Base-by-base conservation (phyloP, 2,888 invertebrate species). In the Antitype chi region DNA sequence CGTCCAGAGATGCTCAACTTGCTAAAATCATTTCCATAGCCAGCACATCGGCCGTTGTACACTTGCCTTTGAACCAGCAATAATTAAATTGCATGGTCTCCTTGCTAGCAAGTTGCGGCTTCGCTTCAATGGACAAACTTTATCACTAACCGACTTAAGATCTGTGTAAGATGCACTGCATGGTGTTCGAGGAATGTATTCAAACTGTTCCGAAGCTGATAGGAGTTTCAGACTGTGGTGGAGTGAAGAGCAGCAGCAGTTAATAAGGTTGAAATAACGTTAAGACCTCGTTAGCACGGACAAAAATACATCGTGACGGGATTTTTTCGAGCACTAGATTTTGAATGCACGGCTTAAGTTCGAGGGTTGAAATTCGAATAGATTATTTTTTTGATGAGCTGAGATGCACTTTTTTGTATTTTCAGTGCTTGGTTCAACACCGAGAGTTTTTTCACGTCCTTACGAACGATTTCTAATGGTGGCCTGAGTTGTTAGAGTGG, bases 1-100 rank as follows among this genome's bases (percentile, higher is more conserved):
- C 81, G 57, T 78, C 78, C 82, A 79, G 66, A 78, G 82, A 82
- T 74, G 85, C 78, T 78, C 86, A 93, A 92, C 90, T 93, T 90
- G 87, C 89, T 92, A 90, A 93, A 92, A 89, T 92, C 88, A 94
- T 94, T 94, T 94, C 92, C 94, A 92, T 91, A 92, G 91, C 89
- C 89, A 85, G 89, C 83, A 89, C 88, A 88, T 89, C 88, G 90
- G 87, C 87, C 87, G 92, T 93, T 94, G 94, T 94, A 94, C 94
- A 93, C 93, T 95, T 91, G 94, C 93, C 94, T 96, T 95, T 95
- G 95, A 95, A 93, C 93, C 88, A 90, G 92, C 93, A 91, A 93
- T 96, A 96, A 96, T 94, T 95, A 93, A 94, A 96, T 96, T 95
- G 94, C 90, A 92, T 89, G 93, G 91, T 93, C 93, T 91, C 89